Percentiles rank a stretch among this genome's conserved stretches.
Conservation (phyloP, 1,140 invertebrate genomes). For the Scylla paramamosain region DNA sequence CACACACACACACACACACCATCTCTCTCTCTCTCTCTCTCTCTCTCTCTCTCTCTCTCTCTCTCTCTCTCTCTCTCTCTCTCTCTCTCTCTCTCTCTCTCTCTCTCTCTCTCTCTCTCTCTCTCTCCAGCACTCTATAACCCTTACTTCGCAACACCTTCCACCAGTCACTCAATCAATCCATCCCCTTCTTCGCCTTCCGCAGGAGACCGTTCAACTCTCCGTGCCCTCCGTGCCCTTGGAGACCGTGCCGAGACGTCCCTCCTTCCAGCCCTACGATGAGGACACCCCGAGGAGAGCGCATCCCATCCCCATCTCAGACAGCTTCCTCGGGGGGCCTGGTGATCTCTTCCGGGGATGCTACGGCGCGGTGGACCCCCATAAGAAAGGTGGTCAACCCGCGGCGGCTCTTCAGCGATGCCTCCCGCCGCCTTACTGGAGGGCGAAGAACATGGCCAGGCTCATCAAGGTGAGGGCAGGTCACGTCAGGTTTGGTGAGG, state of each 20-base stretch:
- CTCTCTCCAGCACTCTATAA: conserved; percentile 25
- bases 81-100: conserved; percentile 52
- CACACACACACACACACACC: too few species aligned
- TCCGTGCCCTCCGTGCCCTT: conserved; percentile 38
- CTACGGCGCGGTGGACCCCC: conserved; percentile 64
- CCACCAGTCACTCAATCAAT: not conserved
- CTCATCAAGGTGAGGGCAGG: conserved; percentile 82
- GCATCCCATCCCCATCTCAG: conserved; percentile 49
- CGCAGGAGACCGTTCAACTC: conserved; percentile 52
- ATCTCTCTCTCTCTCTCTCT: too few species aligned
- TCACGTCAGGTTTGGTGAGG: not conserved
- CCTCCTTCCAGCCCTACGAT: conserved; percentile 61
- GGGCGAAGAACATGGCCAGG: conserved; percentile 83
- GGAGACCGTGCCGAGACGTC: conserved; percentile 33
- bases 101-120: conserved; percentile 52
- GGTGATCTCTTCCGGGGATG: conserved; percentile 59
- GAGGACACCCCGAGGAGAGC: conserved; percentile 23
- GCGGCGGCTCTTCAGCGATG: conserved; percentile 77
- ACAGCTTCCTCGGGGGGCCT: conserved; percentile 61
- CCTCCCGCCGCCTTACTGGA: conserved; percentile 83
- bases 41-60: too few species aligned
- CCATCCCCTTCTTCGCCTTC: not conserved
- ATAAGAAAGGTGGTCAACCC: conserved; percentile 62
- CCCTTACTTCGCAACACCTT: not conserved
- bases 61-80: not conserved